These are phyloP conservation scores for Pyrgus malvae DNA, from an alignment of 2,888 invertebrate genomes.

Conservation along the genomic window DNA sequence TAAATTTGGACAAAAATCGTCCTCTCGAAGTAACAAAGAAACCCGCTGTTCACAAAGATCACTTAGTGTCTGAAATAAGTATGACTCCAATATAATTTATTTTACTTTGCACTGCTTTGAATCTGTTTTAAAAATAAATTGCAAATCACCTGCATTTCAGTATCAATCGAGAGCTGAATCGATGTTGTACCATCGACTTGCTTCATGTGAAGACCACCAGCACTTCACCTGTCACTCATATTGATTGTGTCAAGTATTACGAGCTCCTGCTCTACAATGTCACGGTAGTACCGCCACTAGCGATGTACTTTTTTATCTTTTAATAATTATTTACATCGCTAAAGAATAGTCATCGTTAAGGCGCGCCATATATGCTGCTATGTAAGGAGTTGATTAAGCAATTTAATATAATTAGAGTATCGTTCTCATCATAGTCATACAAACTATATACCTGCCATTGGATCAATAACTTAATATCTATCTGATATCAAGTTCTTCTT, in stretches of 20 bases:
- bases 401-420: slow-evolving; percentile 20
- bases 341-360: slow-evolving; percentile 25
- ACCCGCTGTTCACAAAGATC: too few relatives aligned
- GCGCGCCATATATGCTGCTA: slow-evolving; percentile 7
- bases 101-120: too few relatives aligned
- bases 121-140: too few relatives aligned
- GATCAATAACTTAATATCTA: slow-evolving; percentile 9
- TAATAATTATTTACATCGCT: slow-evolving; percentile 24
- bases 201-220: slow-evolving; percentile 16
- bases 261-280: slow-evolving; percentile 10
- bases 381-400: slow-evolving; percentile 19
- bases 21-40: too few relatives aligned
- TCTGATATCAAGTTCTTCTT: too few relatives aligned
- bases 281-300: slow-evolving; percentile 13
- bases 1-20: too few relatives aligned
- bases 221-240: slow-evolving; percentile 15
- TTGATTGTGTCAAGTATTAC: slow-evolving; percentile 23
- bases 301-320: slow-evolving; percentile 18
- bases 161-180: too few relatives aligned
- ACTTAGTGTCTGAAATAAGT: too few relatives aligned
- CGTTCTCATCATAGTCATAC: slow-evolving; percentile 14
- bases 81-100: too few relatives aligned
- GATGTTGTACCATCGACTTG: slow-evolving; percentile 13
- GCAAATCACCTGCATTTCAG: too few relatives aligned
- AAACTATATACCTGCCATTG: not conserved